A percentile compares a stretch with the other conserved stretches of the same genome.
These are phyloP conservation scores for Latrodectus elegans DNA, from an alignment of 2,888 invertebrate genomes.

Conservation along the genomic window DNA sequence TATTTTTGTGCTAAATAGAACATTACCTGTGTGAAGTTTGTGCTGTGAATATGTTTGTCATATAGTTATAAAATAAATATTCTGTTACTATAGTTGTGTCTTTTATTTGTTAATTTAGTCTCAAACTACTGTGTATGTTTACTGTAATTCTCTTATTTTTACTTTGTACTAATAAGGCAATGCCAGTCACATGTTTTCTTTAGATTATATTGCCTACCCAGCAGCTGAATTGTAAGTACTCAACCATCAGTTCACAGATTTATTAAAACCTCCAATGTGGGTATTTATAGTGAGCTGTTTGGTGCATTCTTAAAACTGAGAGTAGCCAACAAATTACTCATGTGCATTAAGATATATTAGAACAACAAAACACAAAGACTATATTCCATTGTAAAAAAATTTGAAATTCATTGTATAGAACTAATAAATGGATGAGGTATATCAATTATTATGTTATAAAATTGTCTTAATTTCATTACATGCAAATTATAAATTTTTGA, in stretches of 20 bases:
- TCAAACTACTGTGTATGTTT: not conserved
- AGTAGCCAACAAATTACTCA: too few relatives aligned
- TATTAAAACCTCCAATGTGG: not conserved
- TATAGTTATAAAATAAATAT: constrained; percentile 67
- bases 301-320: too few relatives aligned
- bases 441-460: too few relatives aligned
- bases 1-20: constrained; percentile 63
- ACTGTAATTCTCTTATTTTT: not conserved
- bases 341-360: too few relatives aligned
- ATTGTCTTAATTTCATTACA: too few relatives aligned
- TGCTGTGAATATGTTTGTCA: constrained; percentile 62
- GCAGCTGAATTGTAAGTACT: not conserved
- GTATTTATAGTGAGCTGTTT: too few relatives aligned
- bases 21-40: constrained; percentile 35
- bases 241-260: not conserved
- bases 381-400: too few relatives aligned
- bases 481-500: too few relatives aligned
- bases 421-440: too few relatives aligned
- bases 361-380: too few relatives aligned
- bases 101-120: not conserved
- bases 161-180: not conserved
- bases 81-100: constrained; percentile 48
- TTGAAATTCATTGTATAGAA: too few relatives aligned
- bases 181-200: not conserved
- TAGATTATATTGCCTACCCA: not conserved